Base-by-base conservation (phyloP, 2,888 invertebrate genomes). In the Pammene fasciana region DNA sequence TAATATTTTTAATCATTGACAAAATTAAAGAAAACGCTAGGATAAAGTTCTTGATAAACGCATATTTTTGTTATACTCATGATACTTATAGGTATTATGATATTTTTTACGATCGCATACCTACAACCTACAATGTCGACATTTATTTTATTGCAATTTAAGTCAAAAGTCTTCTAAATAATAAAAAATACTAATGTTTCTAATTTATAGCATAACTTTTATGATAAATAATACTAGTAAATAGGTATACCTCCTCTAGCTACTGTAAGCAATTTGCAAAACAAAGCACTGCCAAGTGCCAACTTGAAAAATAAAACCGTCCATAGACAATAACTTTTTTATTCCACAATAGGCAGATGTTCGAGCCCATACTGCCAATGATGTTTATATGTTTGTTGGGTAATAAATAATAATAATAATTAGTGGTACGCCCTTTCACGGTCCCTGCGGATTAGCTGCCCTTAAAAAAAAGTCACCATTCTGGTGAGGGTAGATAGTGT, bases 381-480 rank as follows among this genome's bases (percentile, higher is more conserved):
- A 57, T 65, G 65, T 70, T 67, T 70, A 62, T 70, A 38, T 79
- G 75, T 76, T 73, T 61, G 73, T 71, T 73, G 56, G 74, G 79
- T 80, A 82, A 86, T 79, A 83, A 83, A 79, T 80, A 82, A 86
- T 79, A 83, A 83, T 75, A 83, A 79, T 82, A 82, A 82, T 81
- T 79, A 73, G 74, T 75, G 74, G 68, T 73, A 81, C 82, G 82
- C 81, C 80, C 81, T 78, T 78, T 71, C 71, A 75, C 77, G 78
- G 77, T 77, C 62, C 60, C 67, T 52, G 38, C 73, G 79, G 75
- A 62, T 75, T 61, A 72, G 71, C 68, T 77, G 86, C 83, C 84
- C 86, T 82, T 78, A 72, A 76, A 79, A 78, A 82, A 78, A 75
- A 70, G 68, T 74, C 80, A 82, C 80, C 77, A 76, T 76, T 76